Evolutionary conservation across 2,797 vertebrate species (phyloP).

Genomic region (Coregonus sp.): DNA sequence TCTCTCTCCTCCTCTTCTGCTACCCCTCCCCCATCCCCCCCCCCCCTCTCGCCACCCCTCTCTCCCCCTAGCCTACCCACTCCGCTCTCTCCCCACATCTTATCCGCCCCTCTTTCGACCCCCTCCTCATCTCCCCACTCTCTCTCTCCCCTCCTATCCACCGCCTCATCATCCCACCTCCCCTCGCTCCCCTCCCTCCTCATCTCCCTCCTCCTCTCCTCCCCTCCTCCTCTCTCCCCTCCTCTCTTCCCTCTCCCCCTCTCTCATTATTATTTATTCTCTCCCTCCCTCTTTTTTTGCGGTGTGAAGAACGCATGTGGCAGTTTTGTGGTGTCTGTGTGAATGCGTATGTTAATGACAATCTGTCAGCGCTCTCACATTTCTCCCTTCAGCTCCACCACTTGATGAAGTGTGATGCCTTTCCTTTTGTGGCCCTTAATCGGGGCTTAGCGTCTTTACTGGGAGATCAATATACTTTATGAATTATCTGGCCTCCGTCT

Average conservation of each 20-base stretch:
- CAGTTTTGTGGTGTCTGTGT: constrained; percentile 31
- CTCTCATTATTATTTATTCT: constrained; percentile 30
- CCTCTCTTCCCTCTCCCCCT: not conserved
- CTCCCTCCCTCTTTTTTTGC: not conserved
- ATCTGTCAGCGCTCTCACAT: constrained; percentile 94
- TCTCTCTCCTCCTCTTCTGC: no score
- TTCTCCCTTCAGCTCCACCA: constrained; percentile 92
- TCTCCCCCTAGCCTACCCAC: no score
- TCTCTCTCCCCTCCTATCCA: no score
- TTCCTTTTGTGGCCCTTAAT: constrained; percentile 97
- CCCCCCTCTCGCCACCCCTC: no score
- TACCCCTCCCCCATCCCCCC: no score
- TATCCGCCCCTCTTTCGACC: no score
- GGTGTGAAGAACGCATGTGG: constrained; percentile 24
- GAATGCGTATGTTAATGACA: constrained; percentile 83
- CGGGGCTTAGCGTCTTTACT: constrained; percentile 96
- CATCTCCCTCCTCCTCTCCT: constrained; percentile 30
- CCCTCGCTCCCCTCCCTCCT: no score
- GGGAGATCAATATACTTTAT: constrained; percentile 99
- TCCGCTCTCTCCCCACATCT: no score
- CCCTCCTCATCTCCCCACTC: no score
- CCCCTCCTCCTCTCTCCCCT: constrained; percentile 30
- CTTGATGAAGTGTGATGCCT: constrained; percentile 95
- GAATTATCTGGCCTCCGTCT: constrained; percentile 95
- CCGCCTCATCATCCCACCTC: no score